phyloP scores from a whole-genome alignment of 2,888 invertebrate species.

The Catonia carolina region DNA sequence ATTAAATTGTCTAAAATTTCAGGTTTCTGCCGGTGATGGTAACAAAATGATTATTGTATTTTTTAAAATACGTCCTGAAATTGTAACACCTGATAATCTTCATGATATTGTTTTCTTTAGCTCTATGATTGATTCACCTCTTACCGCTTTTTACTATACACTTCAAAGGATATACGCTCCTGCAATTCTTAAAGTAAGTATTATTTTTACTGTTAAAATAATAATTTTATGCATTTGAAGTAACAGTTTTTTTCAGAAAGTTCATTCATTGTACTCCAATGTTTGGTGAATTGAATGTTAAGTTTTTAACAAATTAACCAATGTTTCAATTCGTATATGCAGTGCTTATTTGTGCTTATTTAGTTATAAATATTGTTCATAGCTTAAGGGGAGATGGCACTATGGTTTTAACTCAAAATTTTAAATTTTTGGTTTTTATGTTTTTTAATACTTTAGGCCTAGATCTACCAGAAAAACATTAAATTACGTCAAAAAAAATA shows the following conservation, averaged over 20 bases:
- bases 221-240: constrained; percentile 29
- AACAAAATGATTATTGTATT: constrained; percentile 45
- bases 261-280: no score
- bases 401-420: no score
- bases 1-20: background rate
- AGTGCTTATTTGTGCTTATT: no score
- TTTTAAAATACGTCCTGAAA: constrained; percentile 53
- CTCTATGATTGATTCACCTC: constrained; percentile 53
- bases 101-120: constrained; percentile 51
- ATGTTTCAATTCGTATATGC: no score
- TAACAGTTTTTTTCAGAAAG: background rate
- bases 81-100: constrained; percentile 53
- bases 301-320: no score
- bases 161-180: constrained; percentile 55
- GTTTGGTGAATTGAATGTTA: no score
- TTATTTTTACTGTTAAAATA: constrained; percentile 20
- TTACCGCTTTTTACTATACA: constrained; percentile 53
- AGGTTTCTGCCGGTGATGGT: constrained; percentile 19
- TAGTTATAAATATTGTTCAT: no score
- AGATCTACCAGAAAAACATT: no score
- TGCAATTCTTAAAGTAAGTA: constrained; percentile 41
- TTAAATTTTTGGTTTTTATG: no score
- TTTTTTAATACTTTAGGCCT: no score
- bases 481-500: no score
- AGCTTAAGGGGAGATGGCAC: no score